Conservation (phyloP, 2,888 invertebrate species). For the Candidula unifasciata region DNA sequence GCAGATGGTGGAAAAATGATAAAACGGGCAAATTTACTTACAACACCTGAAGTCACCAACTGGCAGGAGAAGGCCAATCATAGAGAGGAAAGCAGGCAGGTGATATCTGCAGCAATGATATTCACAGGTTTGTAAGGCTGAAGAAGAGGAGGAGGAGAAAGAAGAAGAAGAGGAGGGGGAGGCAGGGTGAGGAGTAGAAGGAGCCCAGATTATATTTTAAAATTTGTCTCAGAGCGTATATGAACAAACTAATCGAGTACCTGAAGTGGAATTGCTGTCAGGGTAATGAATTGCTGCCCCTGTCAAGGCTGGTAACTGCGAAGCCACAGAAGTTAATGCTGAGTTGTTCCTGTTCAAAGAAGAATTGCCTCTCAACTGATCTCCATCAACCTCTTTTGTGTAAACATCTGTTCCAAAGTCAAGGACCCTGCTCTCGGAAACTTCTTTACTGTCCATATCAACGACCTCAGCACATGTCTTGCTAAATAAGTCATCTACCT, state of each 20-base stretch:
- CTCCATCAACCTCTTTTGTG: not conserved
- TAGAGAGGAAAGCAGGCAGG: no score
- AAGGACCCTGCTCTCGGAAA: not conserved
- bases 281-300: not conserved
- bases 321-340: slow-evolving; percentile 14
- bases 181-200: no score
- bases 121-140: no score
- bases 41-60: no score
- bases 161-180: no score
- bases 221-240: no score
- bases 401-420: not conserved
- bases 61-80: no score
- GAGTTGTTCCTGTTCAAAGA: slow-evolving; percentile 30
- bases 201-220: no score
- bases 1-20: no score
- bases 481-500: slow-evolving; percentile 36
- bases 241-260: slow-evolving; percentile 18
- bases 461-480: not conserved
- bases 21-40: no score
- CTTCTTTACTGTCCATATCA: not conserved
- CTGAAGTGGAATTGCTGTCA: slow-evolving; percentile 10
- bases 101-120: no score
- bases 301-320: not conserved
- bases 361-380: slow-evolving; percentile 22
- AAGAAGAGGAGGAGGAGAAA: no score